These are phyloP conservation scores for Thunnus thynnus DNA, from an alignment of 2,113 vertebrate genomes.

Conservation along the genomic window DNA sequence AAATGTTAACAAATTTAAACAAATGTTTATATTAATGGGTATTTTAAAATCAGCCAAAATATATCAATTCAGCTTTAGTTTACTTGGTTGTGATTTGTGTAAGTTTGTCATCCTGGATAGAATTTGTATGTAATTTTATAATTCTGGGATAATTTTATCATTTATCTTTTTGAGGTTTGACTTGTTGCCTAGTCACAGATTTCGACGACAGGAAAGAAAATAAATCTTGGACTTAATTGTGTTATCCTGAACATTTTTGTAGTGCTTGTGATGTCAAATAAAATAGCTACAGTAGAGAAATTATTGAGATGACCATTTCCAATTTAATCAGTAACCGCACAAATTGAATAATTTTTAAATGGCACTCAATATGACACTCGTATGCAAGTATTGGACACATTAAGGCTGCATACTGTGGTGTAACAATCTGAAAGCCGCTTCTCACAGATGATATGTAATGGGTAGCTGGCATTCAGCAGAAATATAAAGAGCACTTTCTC, in stretches of 20 bases:
- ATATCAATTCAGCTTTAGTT: too few species aligned
- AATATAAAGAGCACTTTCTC: slow-evolving; percentile 39
- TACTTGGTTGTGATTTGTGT: too few species aligned
- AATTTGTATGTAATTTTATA: not conserved
- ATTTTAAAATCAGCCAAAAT: too few species aligned
- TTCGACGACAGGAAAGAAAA: too few species aligned
- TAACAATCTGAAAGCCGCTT: not conserved
- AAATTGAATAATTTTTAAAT: not conserved
- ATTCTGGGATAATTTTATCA: not conserved
- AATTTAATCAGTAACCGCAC: not conserved
- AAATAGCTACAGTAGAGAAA: not conserved
- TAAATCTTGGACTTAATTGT: too few species aligned
- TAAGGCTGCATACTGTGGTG: not conserved
- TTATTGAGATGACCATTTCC: not conserved
- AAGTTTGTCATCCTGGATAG: too few species aligned
- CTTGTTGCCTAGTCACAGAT: too few species aligned
- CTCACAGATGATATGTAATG: slow-evolving; percentile 18
- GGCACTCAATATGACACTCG: not conserved
- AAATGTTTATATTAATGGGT: too few species aligned
- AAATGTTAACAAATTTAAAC: too few species aligned
- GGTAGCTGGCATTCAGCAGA: slow-evolving; percentile 3
- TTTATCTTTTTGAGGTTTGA: not conserved
- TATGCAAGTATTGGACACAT: not conserved
- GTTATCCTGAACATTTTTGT: too few species aligned
- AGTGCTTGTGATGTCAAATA: too few species aligned